phyloP scores from a whole-genome alignment of 1,140 invertebrate genomes.

The Cherax quadricarinatus region DNA sequence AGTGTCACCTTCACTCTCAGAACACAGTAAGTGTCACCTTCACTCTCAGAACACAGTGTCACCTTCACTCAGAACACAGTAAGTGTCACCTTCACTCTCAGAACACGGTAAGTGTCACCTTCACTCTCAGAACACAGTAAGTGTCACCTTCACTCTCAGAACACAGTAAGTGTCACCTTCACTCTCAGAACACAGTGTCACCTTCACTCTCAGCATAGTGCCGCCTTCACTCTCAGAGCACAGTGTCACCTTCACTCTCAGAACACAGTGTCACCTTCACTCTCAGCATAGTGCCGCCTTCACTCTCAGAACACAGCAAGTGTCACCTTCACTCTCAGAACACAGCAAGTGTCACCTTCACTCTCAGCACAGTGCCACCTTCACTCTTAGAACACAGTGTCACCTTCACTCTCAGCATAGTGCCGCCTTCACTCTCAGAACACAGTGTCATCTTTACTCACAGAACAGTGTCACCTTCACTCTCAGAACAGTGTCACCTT shows the following conservation, averaged over 20 bases:
- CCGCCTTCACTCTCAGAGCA: no score
- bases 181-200: slow-evolving; percentile 49
- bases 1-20: not conserved
- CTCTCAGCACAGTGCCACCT: not conserved
- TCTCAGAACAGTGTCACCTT: no score
- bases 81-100: not conserved
- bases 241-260: no score
- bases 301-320: not conserved
- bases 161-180: not conserved
- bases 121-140: not conserved
- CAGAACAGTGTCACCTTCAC: no score
- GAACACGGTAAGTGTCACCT: no score
- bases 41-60: no score
- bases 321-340: slow-evolving; percentile 35
- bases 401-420: slow-evolving; percentile 2
- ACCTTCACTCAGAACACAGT: slow-evolving; percentile 41
- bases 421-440: no score
- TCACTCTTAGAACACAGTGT: not conserved
- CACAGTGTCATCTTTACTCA: no score
- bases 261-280: not conserved
- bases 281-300: not conserved
- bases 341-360: not conserved
- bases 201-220: no score
- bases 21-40: slow-evolving; percentile 12
- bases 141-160: not conserved